Conservation (phyloP, 2,113 vertebrate species). For the Nipponia nippon region DNA sequence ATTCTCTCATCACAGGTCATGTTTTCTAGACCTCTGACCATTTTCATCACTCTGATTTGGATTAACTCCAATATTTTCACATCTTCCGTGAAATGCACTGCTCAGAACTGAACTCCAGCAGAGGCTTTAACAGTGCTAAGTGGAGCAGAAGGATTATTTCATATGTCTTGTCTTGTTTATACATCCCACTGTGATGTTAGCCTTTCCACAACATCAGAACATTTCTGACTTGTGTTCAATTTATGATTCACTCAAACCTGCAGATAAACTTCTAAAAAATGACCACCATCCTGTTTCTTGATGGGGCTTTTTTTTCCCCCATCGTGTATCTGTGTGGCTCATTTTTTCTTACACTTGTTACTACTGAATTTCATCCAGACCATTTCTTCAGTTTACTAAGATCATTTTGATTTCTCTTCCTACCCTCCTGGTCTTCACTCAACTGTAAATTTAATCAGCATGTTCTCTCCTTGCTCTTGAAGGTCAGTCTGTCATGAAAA, state of each 20-base stretch:
- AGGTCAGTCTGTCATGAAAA: not conserved
- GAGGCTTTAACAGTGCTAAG: not conserved
- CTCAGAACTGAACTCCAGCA: not conserved
- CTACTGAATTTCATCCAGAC: not conserved
- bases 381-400: not conserved
- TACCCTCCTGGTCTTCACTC: not conserved
- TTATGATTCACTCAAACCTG: not conserved
- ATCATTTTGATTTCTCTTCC: not conserved
- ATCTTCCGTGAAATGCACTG: not conserved
- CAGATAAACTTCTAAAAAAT: not conserved
- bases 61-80: not conserved
- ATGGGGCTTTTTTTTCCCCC: not conserved
- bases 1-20: not conserved
- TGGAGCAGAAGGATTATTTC: not conserved
- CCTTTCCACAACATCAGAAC: not conserved
- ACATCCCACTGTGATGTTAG: not conserved
- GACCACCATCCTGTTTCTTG: not conserved
- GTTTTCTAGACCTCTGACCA: not conserved
- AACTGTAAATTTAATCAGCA: not conserved
- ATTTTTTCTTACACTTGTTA: not conserved
- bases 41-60: not conserved
- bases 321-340: accelerated
- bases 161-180: not conserved
- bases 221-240: not conserved
- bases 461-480: not conserved